Base-by-base conservation (phyloP, 1,140 invertebrate species). In the Asobara japonica region DNA sequence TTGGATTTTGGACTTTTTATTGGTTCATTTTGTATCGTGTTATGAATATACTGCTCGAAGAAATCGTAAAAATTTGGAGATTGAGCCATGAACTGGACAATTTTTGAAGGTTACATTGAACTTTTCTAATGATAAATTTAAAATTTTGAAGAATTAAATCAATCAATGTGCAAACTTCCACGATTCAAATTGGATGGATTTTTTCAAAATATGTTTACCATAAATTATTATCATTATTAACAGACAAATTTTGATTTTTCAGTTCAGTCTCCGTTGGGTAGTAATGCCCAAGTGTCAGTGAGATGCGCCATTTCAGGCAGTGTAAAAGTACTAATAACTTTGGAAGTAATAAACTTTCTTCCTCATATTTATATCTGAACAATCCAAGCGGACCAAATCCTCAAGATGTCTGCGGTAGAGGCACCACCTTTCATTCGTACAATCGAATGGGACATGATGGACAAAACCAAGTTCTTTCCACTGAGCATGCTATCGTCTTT, bases 401-500 rank as follows among this genome's bases (percentile, higher is more conserved):
- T 36, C 29, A 80, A 75, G 25, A 87, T 87, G 86, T 82, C 83
- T 77, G 76, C 85, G 70, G 89, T 90, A 33, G 90, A 91, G 77
- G 86, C 87, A 41, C 89, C 90, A 30, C 87, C 90, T 67, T 90
- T 92, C 60, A 94, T 96, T 74, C 91, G 91, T 36, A 96, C 93
- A n/a, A 98, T 99, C 76, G 97, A 99, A 88, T 98, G 97, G 95
- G 91, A 98, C 72, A 99, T 99, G 97, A 96, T 99, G 95, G 95
- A 99, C 85, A 98, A 98, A 80, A 92, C 89, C 20, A 97, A 92
- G 90, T 97, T 94, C 89, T 97, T 92, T 81, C 97, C 97, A 2
- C 86, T 99, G 38, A 98, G 96, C 61, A 94, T 98, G 89, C 85
- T 97, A 1, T 92, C 91, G 79, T 94, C 93, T 2, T 95, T 98